These are phyloP conservation scores for Oscheius sp. DNA, from an alignment of 1,140 invertebrate species.

Conservation along the genomic window DNA sequence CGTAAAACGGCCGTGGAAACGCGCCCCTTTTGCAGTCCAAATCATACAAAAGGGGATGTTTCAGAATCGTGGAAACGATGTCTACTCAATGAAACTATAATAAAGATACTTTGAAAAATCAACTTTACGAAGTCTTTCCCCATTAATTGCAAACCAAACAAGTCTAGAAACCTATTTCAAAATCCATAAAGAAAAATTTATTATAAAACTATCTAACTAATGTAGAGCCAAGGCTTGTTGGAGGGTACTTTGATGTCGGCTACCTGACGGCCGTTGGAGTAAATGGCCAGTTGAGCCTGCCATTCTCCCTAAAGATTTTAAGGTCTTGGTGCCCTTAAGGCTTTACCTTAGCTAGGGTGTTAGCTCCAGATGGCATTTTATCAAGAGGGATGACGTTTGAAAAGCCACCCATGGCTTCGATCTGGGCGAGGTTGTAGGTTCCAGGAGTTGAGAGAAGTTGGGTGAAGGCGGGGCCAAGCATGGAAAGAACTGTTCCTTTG, in stretches of 20 bases:
- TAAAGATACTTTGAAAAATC: too few relatives aligned
- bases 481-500: neutral
- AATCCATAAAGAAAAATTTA: too few relatives aligned
- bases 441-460: constrained; percentile 9
- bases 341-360: neutral
- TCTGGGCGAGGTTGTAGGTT: constrained; percentile 1
- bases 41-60: too few relatives aligned
- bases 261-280: neutral
- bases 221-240: constrained; percentile 6
- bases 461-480: constrained; percentile 5
- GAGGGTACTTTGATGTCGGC: constrained; percentile 16
- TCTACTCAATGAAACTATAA: too few relatives aligned
- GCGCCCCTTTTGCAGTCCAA: too few relatives aligned
- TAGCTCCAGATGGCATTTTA: neutral
- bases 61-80: too few relatives aligned
- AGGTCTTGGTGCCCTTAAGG: neutral
- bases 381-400: constrained; percentile 1
- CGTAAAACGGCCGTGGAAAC: too few relatives aligned
- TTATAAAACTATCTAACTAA: too few relatives aligned
- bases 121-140: too few relatives aligned
- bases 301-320: constrained; percentile 5
- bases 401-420: constrained; percentile 15
- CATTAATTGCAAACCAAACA: too few relatives aligned
- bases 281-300: neutral
- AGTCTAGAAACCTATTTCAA: too few relatives aligned